Percentiles rank a stretch among this genome's conserved stretches.
Evolutionary conservation across 2,888 invertebrate species (phyloP).

Genomic region (Ophion obscuratus): DNA sequence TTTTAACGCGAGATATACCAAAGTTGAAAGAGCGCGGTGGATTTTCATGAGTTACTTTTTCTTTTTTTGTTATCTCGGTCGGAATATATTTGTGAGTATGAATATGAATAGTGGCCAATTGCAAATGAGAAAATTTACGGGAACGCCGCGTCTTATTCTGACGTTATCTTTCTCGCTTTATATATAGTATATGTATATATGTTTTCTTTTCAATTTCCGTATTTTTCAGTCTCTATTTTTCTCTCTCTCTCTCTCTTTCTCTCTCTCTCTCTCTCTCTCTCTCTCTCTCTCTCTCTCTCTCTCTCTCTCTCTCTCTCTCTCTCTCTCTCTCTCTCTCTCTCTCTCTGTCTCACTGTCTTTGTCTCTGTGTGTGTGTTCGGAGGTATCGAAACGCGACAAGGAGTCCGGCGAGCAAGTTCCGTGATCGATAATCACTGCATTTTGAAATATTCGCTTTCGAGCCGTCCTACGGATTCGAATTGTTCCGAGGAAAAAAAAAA

Average conservation of each 20-base stretch:
- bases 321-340: neutral
- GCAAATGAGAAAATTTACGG: constrained; percentile 54
- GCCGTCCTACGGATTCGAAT: neutral
- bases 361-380: neutral
- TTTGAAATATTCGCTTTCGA: constrained; percentile 18
- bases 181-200: neutral
- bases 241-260: neutral
- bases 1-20: constrained; percentile 34
- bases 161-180: constrained; percentile 5
- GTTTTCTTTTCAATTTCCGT: neutral
- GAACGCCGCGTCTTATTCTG: constrained; percentile 33
- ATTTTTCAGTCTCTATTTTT: constrained; percentile 17
- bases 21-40: constrained; percentile 14
- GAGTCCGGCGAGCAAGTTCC: constrained; percentile 58
- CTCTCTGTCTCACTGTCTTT: neutral
- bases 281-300: neutral
- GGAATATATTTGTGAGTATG: constrained; percentile 34
- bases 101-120: constrained; percentile 56
- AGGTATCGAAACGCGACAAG: constrained; percentile 40
- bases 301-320: neutral
- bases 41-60: constrained; percentile 16
- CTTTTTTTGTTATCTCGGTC: constrained; percentile 29
- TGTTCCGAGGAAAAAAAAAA: neutral
- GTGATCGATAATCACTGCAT: constrained; percentile 8
- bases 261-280: neutral